Percentiles rank a stretch among this genome's conserved stretches.
These are phyloP conservation scores for Acinonyx jubatus DNA, from an alignment of 2,113 vertebrate genomes.

Conservation along the genomic window DNA sequence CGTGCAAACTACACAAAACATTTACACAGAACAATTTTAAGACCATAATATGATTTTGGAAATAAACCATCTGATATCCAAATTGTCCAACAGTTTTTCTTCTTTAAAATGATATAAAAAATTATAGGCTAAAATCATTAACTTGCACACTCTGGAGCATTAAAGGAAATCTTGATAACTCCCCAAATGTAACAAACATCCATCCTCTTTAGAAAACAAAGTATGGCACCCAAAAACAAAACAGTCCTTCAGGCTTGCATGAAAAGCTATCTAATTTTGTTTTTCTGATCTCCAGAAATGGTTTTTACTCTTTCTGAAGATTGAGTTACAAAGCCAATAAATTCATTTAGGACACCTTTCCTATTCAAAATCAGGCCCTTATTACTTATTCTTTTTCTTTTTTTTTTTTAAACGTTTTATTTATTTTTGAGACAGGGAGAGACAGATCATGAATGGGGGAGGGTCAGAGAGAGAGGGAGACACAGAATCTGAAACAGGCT, in stretches of 20 bases:
- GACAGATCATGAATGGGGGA: too few relatives aligned
- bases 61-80: conserved; percentile 61
- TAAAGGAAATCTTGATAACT: conserved; percentile 56
- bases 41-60: conserved; percentile 34
- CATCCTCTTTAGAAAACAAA: conserved; percentile 23
- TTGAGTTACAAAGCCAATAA: conserved; percentile 24
- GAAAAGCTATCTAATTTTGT: conserved; percentile 19
- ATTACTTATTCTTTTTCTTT: background rate
- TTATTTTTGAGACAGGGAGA: too few relatives aligned
- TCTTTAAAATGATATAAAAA: conserved; percentile 55
- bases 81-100: conserved; percentile 39
- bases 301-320: conserved; percentile 25
- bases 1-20: conserved; percentile 57
- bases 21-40: conserved; percentile 48
- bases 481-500: too few relatives aligned
- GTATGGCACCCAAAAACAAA: conserved; percentile 41
- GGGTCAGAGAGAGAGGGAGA: too few relatives aligned
- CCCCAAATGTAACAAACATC: conserved; percentile 45
- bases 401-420: too few relatives aligned
- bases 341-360: background rate
- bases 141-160: conserved; percentile 11
- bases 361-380: background rate
- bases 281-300: conserved; percentile 23
- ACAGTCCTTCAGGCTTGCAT: background rate
- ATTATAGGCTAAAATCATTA: conserved; percentile 52